These are phyloP conservation scores for Pygathrix nemaeus DNA, from an alignment of 2,113 vertebrate species.

Conservation along the genomic window DNA sequence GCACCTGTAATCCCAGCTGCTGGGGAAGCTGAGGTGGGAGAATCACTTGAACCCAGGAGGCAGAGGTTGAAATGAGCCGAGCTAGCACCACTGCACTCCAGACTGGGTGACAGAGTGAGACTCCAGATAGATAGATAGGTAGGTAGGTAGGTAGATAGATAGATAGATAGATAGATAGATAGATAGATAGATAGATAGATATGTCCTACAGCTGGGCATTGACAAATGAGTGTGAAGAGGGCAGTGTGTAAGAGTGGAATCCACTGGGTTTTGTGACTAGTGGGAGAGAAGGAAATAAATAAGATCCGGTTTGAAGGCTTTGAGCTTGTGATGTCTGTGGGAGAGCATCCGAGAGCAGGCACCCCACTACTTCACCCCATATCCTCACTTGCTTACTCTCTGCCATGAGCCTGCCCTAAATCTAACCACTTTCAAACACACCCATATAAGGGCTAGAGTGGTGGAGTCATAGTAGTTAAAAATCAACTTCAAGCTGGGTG, in stretches of 20 bases:
- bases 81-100: too few species aligned
- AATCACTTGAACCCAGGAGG: too few species aligned
- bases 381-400: neutral
- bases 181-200: too few species aligned
- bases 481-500: conserved; percentile 55
- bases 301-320: neutral
- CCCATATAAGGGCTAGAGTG: conserved; percentile 68
- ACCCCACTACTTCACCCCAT: neutral
- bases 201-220: neutral
- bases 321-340: neutral
- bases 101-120: too few species aligned
- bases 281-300: neutral
- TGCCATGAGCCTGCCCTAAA: neutral
- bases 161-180: too few species aligned
- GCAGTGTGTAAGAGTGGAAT: neutral
- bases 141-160: too few species aligned
- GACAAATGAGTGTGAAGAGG: neutral
- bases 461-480: conserved; percentile 54
- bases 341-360: neutral
- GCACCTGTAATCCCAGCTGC: too few species aligned
- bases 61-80: too few species aligned
- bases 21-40: too few species aligned
- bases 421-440: conserved; percentile 48
- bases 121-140: too few species aligned
- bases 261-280: neutral